Percentiles rank a stretch among this genome's conserved stretches.
Evolutionary conservation across 2,113 vertebrate genomes (phyloP).

Genomic region (Progne subis): DNA sequence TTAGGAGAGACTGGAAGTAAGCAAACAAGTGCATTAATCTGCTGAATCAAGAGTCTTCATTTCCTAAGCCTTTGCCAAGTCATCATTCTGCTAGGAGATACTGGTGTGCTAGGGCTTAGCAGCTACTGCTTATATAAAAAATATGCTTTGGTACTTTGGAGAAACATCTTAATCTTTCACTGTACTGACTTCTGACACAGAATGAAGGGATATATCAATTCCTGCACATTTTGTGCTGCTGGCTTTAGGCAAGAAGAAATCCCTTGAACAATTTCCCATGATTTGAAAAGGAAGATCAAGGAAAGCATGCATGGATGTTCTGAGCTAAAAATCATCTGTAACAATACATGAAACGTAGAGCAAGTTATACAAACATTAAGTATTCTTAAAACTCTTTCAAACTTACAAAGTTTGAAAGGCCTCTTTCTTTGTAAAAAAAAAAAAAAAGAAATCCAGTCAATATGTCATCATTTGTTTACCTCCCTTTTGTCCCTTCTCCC

Average conservation of each 20-base stretch:
- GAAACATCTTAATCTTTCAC: constrained; percentile 8
- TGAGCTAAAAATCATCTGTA: background rate
- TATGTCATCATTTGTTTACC: background rate
- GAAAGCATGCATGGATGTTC: background rate
- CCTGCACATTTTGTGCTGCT: background rate
- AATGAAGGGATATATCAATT: background rate
- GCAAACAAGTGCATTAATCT: constrained; percentile 16
- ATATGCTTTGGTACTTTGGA: background rate
- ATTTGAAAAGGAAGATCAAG: background rate
- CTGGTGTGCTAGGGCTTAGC: background rate
- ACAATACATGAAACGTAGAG: background rate
- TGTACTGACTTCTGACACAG: background rate
- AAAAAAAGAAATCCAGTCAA: background rate
- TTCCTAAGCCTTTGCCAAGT: constrained; percentile 4
- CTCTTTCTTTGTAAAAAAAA: background rate
- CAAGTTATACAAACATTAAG: background rate
- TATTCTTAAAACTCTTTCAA: background rate
- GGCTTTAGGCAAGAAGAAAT: background rate
- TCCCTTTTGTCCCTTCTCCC: background rate
- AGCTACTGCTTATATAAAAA: background rate
- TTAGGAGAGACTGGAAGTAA: background rate
- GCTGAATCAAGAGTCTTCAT: constrained; percentile 4
- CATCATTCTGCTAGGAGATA: background rate
- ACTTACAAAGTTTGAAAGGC: background rate
- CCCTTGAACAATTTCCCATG: background rate